Evolutionary conservation across 2,888 invertebrate species (phyloP).

Genomic region (Atrina japonica): DNA sequence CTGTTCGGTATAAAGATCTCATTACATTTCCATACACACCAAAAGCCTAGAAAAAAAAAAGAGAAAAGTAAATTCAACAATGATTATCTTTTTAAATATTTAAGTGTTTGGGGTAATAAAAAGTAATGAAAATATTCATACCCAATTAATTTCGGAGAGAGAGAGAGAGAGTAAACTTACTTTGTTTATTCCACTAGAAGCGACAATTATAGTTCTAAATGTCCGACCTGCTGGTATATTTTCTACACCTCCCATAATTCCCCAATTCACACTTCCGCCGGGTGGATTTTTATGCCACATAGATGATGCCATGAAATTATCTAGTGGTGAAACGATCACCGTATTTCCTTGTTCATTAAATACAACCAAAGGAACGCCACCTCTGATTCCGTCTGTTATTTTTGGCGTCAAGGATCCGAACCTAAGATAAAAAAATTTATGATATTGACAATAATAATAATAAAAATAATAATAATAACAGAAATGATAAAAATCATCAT

Average conservation of each 20-base stretch:
- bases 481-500: too few relatives aligned
- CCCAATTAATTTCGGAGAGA: not conserved
- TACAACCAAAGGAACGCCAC: constrained; percentile 60
- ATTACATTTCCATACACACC: constrained; percentile 61
- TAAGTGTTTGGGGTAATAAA: not conserved
- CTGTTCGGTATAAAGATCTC: constrained; percentile 57
- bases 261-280: constrained; percentile 61
- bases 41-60: constrained; percentile 56
- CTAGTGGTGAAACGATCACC: constrained; percentile 60
- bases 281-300: constrained; percentile 51
- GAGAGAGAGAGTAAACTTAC: constrained; percentile 42
- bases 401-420: constrained; percentile 39
- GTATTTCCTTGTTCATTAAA: constrained; percentile 61
- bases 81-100: too few relatives aligned
- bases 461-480: too few relatives aligned
- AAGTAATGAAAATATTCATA: constrained; percentile 1
- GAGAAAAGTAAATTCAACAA: not conserved
- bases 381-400: constrained; percentile 59
- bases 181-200: constrained; percentile 63
- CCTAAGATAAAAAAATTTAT: constrained; percentile 23
- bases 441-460: too few relatives aligned
- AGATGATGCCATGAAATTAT: constrained; percentile 65
- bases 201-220: constrained; percentile 62
- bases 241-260: constrained; percentile 67
- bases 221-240: constrained; percentile 56